Evolutionary conservation across 2,888 invertebrate genomes (phyloP), one percentile per base, ranked within the genome.

Genomic region (Macropis europaea): DNA sequence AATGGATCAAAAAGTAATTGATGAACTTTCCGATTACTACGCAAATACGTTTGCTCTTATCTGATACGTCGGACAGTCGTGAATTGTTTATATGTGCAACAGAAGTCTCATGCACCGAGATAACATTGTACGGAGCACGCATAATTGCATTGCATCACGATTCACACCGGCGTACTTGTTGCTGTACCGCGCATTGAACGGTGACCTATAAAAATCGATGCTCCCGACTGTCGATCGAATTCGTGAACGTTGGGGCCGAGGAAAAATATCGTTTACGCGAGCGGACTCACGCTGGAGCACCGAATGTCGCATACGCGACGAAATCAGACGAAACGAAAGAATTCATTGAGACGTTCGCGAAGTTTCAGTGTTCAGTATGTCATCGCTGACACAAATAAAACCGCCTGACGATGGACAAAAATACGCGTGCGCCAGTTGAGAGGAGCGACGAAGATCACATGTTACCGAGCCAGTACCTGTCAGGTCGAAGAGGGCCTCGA

Each of bases 391-490:
- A 48, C n/a, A n/a, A 43, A 30, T 17, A n/a, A n/a, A 9, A 3
- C 26, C 11, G 24, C 13, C 4, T 13, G 24, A 43, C 13, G 28
- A 50, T 24, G 17, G 7, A 38, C 9, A 52, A 30, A 45, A 22
- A 26, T 17, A 22, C 32, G 34, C 28, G 13, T 48, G 17, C 15
- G 26, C 2, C 22, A 11, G 28, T n/a, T 13, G 40, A 7, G 34
- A 19, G 43, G 40, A 7, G 34, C 24, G 43, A 30, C 38, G 32
- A 45, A 26, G 57, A 59, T 79, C 78, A 80, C 70, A 64, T 66
- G 81, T 74, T 50, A 47, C 50, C 45, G 42, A 56, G 53, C 38
- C 34, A 11, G 53, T 79, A 81, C 81, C 81, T 81, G 81, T 77
- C 77, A 77, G 71, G 79, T 70, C 53, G 66, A 38, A 54, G 70